A percentile compares a stretch with the other conserved stretches of the same genome.
Evolutionary conservation across 2,888 invertebrate species (phyloP).

Genomic region (Ectropis crepuscularia): DNA sequence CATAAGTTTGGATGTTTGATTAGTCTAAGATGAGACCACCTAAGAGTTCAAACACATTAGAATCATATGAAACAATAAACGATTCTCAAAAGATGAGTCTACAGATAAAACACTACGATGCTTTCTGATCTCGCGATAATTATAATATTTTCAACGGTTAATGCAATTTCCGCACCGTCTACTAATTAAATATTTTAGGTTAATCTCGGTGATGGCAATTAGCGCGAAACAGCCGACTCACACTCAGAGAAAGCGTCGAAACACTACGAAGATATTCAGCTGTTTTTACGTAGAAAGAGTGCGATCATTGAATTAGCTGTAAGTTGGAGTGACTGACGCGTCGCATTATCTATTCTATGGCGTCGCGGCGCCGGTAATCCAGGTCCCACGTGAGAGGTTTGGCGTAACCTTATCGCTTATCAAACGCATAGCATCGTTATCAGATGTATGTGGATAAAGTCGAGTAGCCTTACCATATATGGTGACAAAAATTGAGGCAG

Average conservation of each 20-base stretch:
- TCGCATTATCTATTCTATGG: too few species aligned
- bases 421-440: slow-evolving; percentile 65
- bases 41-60: too few species aligned
- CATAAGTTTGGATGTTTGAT: too few species aligned
- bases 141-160: slow-evolving; percentile 52
- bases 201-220: slow-evolving; percentile 65
- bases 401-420: slow-evolving; percentile 57
- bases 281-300: slow-evolving; percentile 41
- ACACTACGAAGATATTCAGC: slow-evolving; percentile 54
- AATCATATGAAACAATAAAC: neutral
- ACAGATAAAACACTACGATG: slow-evolving; percentile 50
- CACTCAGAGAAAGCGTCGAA: slow-evolving; percentile 64
- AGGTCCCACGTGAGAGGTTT: slow-evolving; percentile 48
- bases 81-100: slow-evolving; percentile 17
- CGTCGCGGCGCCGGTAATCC: slow-evolving; percentile 15
- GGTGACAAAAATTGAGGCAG: slow-evolving; percentile 87
- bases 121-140: slow-evolving; percentile 62
- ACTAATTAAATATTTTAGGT: slow-evolving; percentile 67
- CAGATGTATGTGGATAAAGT: slow-evolving; percentile 63
- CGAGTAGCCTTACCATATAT: slow-evolving; percentile 88
- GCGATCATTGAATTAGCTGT: slow-evolving; percentile 35
- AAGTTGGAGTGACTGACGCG: slow-evolving; percentile 21
- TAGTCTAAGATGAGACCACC: too few species aligned
- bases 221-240: slow-evolving; percentile 65
- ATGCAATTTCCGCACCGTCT: slow-evolving; percentile 52